These are phyloP conservation scores for Plagiodera versicolora DNA, from an alignment of 2,888 invertebrate genomes.

Conservation along the genomic window DNA sequence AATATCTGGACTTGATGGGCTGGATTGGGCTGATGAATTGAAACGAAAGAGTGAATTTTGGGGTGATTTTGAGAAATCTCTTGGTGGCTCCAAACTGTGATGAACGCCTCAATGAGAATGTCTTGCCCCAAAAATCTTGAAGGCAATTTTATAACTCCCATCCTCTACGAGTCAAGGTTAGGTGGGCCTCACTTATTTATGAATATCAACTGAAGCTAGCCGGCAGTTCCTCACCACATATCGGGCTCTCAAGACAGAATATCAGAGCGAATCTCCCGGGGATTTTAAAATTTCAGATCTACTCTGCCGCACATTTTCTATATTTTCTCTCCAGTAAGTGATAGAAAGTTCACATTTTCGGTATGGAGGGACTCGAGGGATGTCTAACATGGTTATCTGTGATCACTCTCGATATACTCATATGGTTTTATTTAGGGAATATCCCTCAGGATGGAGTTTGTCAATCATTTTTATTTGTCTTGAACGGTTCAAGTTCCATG, in stretches of 20 bases:
- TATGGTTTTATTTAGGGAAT: slow-evolving; percentile 16
- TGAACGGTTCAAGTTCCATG: too few species aligned
- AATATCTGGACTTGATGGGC: too few species aligned
- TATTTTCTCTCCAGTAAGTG: slow-evolving; percentile 45
- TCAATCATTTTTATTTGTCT: neutral
- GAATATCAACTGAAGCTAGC: slow-evolving; percentile 40
- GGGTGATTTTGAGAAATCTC: too few species aligned
- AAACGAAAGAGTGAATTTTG: too few species aligned
- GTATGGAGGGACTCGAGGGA: slow-evolving; percentile 39
- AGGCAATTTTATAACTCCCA: neutral
- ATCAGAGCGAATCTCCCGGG: slow-evolving; percentile 34
- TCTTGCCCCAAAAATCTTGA: slow-evolving; percentile 24
- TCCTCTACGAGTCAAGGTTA: slow-evolving; percentile 7
- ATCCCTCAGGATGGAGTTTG: neutral
- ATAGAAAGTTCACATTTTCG: slow-evolving; percentile 42
- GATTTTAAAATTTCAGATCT: slow-evolving; percentile 47
- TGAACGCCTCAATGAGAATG: too few species aligned
- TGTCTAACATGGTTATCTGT: slow-evolving; percentile 44
- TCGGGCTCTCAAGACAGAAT: slow-evolving; percentile 41
- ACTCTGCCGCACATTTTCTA: slow-evolving; percentile 41
- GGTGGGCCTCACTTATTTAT: slow-evolving; percentile 39
- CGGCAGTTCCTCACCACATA: slow-evolving; percentile 36
- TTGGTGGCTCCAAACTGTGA: too few species aligned
- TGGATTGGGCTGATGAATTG: too few species aligned
- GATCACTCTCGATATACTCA: slow-evolving; percentile 29